Evolutionary conservation across 2,113 vertebrate species (phyloP).

Genomic region (Carassius carassius): DNA sequence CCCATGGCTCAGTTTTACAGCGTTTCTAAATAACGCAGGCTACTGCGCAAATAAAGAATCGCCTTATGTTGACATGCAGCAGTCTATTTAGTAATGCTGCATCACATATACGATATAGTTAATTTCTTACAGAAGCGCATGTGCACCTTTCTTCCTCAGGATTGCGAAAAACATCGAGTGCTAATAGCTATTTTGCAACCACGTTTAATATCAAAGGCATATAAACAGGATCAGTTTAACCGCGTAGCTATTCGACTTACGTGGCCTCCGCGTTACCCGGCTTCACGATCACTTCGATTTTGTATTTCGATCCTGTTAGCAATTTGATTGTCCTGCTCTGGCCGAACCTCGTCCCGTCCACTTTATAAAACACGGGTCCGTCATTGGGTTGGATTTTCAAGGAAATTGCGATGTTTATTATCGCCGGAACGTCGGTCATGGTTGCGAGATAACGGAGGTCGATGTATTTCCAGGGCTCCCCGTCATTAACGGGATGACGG

Average conservation of each 20-base stretch:
- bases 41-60: neutral
- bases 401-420: constrained; percentile 86
- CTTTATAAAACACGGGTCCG: constrained; percentile 94
- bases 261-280: constrained; percentile 84
- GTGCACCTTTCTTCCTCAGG: neutral
- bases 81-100: too few species aligned
- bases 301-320: constrained; percentile 95
- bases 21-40: neutral
- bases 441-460: constrained; percentile 45
- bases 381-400: constrained; percentile 93
- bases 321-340: constrained; percentile 96
- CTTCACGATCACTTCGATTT: constrained; percentile 88
- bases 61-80: neutral
- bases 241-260: constrained; percentile 76
- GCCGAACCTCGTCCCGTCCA: constrained; percentile 94
- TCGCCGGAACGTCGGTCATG: constrained; percentile 87
- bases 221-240: neutral
- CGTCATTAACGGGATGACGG: constrained; percentile 24
- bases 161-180: neutral
- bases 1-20: neutral
- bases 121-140: neutral
- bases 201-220: neutral
- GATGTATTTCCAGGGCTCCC: constrained; percentile 18
- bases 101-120: neutral
- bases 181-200: neutral